A percentile compares a stretch with the other conserved stretches of the same genome.
These are phyloP conservation scores for Nipponia nippon DNA, from an alignment of 2,113 vertebrate genomes.

Conservation along the genomic window DNA sequence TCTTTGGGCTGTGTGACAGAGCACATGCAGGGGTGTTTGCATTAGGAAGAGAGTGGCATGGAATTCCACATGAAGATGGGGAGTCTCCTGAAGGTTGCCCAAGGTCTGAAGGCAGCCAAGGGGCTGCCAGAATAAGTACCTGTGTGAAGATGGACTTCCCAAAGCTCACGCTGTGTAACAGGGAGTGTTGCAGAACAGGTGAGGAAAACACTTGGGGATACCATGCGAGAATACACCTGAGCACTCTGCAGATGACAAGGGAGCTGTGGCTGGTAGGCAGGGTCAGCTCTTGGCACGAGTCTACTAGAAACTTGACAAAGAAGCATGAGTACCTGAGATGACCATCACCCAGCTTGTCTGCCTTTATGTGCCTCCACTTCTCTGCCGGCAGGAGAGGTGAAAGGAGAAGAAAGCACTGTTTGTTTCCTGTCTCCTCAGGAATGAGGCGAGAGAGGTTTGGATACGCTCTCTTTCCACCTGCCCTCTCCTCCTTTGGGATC, in stretches of 20 bases:
- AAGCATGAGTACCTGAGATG: neutral
- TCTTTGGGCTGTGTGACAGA: constrained; percentile 21
- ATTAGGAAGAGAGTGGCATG: neutral
- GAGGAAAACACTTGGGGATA: neutral
- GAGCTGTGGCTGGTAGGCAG: neutral
- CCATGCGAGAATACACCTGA: neutral
- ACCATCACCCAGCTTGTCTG: neutral
- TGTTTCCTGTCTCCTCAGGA: neutral
- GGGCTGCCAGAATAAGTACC: neutral
- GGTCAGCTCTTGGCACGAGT: neutral
- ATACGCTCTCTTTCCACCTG: neutral
- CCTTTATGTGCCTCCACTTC: neutral
- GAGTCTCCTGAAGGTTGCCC: neutral
- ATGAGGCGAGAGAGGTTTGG: neutral
- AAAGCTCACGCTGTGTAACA: neutral
- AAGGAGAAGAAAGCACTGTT: neutral
- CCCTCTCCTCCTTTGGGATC: neutral
- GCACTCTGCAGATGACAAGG: neutral
- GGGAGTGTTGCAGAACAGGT: neutral
- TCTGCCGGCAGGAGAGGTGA: neutral
- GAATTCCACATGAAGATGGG: neutral
- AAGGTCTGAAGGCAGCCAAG: neutral
- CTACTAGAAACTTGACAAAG: neutral
- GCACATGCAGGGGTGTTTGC: neutral
- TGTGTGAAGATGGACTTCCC: neutral